Conservation (phyloP, 2,888 invertebrate species). For the Spicauda simplicius region DNA sequence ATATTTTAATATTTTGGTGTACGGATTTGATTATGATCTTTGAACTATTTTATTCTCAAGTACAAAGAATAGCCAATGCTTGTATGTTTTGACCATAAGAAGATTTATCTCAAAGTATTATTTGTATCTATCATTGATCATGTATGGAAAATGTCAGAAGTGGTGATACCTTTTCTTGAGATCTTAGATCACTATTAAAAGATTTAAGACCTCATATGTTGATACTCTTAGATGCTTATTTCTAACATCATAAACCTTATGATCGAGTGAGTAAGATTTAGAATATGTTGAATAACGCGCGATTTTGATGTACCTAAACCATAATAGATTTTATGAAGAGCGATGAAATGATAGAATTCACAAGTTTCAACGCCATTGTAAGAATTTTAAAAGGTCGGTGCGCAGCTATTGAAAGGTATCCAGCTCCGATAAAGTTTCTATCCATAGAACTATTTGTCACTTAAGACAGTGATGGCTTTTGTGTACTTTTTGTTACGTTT, state of each 20-base stretch:
- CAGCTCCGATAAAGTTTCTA: constrained; percentile 34
- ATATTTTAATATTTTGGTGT: neutral
- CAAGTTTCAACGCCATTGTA: constrained; percentile 65
- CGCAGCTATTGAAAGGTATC: constrained; percentile 58
- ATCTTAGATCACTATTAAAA: constrained; percentile 48
- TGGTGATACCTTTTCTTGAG: constrained; percentile 50
- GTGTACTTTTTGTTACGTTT: constrained; percentile 22
- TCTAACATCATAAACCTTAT: neutral
- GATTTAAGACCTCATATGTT: constrained; percentile 18
- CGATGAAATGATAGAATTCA: constrained; percentile 67
- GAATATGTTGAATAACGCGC: neutral
- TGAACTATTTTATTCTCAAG: neutral
- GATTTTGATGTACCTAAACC: neutral
- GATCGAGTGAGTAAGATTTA: constrained; percentile 1
- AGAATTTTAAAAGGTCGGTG: constrained; percentile 57
- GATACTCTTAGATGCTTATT: neutral
- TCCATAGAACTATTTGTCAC: constrained; percentile 19
- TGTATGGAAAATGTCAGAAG: constrained; percentile 49
- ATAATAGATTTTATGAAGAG: constrained; percentile 39
- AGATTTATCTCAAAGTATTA: constrained; percentile 24
- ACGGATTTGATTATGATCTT: neutral
- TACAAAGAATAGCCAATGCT: constrained; percentile 52
- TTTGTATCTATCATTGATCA: constrained; percentile 6
- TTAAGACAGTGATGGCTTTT: constrained; percentile 48
- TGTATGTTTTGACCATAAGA: constrained; percentile 62